Base-by-base conservation (phyloP, 2,113 vertebrate species). In the Burhinus oedicnemus region DNA sequence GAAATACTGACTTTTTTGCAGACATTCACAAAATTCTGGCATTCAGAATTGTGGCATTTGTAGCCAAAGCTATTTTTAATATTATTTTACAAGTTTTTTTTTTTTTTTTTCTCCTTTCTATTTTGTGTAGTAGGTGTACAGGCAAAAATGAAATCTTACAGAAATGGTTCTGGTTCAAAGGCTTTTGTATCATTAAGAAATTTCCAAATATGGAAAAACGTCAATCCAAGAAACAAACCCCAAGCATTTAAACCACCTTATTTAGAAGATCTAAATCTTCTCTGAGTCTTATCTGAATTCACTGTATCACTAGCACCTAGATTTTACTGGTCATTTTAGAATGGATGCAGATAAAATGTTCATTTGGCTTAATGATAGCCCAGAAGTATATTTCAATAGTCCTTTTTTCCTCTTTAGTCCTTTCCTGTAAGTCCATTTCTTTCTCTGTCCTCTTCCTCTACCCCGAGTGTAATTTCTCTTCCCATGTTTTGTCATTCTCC, bases 91-190 rank as follows among this genome's bases (percentile, higher is more conserved):
- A 16, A 55, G 3, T 55, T 7, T 8, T 19, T n/a, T 34, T 6
- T 5, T 5, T 25, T 30, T 3, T 15, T 11, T 36, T 42, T 62
- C 8, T 2, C 2, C 0, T 30, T n/a, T 79, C 49, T 29, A 8
- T 5, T 74, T 92, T 82, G 5, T 2, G 1, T 38, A 45, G 15
- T 36, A 44, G 13, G 61, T 65, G 3, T 13, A 49, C 15, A 62
- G 25, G 7, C 11, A 84, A 68, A 89, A 91, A 83, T 45, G 4
- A 25, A 72, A 61, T 12, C 15, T 29, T 29, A 11, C 4, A 29
- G 29, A 81, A 89, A 42, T 40, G 2, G 17, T 65, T 70, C 15
- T 58, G 21, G 36, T 32, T 47, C 51, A 58, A 47, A 81, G 8
- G 4, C 4, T 87, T 74, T 61, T 62, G 7, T 11, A 4, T 40